A percentile compares a stretch with the other conserved stretches of the same genome.
Evolutionary conservation across 2,797 vertebrate genomes (phyloP).

Genomic region (Urocyon cinereoargenteus): DNA sequence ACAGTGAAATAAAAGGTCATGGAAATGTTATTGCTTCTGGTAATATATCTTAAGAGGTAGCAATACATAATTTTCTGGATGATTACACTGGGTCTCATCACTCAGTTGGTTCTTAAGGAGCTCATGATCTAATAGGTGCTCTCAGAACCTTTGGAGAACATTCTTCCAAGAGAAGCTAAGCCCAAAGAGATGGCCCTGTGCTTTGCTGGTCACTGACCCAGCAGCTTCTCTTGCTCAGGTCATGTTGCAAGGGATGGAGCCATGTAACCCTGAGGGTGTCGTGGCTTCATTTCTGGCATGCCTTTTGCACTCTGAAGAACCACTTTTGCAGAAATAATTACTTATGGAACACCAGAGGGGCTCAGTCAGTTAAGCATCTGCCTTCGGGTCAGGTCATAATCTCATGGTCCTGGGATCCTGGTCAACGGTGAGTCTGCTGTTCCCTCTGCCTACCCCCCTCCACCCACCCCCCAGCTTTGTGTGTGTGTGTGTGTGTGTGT

Average conservation of each 20-base stretch:
- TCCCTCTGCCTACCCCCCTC: too few relatives aligned
- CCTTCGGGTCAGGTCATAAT: too few relatives aligned
- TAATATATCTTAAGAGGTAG: neutral
- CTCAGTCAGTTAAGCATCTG: too few relatives aligned
- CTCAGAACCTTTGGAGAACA: neutral
- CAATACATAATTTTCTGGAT: neutral
- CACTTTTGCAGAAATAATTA: slow-evolving; percentile 1
- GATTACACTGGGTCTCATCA: neutral
- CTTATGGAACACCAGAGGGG: neutral
- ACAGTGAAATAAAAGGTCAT: neutral
- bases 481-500: too few relatives aligned
- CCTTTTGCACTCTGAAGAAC: neutral
- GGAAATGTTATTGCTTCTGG: neutral
- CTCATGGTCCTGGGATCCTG: too few relatives aligned
- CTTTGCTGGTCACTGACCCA: neutral
- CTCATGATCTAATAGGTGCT: neutral
- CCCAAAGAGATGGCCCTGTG: neutral
- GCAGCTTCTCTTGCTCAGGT: neutral
- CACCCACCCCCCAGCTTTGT: too few relatives aligned
- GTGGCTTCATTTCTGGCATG: neutral
- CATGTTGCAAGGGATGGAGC: neutral
- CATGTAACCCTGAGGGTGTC: neutral
- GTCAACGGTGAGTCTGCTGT: too few relatives aligned
- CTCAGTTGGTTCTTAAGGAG: neutral
- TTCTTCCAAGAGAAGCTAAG: neutral